These are phyloP conservation scores for Anarhynchus alexandrinus DNA, from an alignment of 2,113 vertebrate genomes.

Conservation along the genomic window DNA sequence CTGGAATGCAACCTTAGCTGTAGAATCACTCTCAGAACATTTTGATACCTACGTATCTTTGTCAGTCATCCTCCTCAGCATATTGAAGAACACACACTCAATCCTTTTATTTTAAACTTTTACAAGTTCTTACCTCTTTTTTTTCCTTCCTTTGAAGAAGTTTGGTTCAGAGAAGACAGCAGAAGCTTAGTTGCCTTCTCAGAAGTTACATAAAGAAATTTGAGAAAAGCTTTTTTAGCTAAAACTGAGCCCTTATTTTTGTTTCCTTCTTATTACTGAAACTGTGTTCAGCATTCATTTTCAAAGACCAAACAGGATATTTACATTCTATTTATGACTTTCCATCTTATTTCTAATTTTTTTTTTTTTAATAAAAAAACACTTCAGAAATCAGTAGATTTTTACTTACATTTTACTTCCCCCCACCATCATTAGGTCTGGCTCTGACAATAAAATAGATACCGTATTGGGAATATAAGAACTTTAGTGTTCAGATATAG, in stretches of 20 bases:
- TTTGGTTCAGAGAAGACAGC: neutral
- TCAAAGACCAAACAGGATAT: neutral
- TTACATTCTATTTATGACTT: neutral
- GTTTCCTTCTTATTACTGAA: neutral
- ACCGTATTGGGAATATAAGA: neutral
- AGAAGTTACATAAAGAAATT: neutral
- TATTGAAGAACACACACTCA: neutral
- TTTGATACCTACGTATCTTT: neutral
- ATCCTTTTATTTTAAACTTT: neutral
- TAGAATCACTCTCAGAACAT: neutral
- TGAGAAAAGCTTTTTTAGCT: neutral
- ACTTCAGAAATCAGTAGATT: neutral
- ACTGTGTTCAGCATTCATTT: neutral
- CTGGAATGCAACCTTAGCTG: neutral
- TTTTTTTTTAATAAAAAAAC: neutral
- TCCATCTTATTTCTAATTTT: neutral
- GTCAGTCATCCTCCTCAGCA: neutral
- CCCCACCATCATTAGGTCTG: neutral
- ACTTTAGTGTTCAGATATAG: neutral
- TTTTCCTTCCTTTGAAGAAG: neutral
- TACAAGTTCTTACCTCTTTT: neutral
- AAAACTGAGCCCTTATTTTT: neutral
- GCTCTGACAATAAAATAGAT: neutral
- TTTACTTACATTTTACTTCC: neutral
- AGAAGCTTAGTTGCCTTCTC: neutral